Evolutionary conservation across 2,888 invertebrate species (phyloP).

Genomic region (Himalopsyche kuldschensis): DNA sequence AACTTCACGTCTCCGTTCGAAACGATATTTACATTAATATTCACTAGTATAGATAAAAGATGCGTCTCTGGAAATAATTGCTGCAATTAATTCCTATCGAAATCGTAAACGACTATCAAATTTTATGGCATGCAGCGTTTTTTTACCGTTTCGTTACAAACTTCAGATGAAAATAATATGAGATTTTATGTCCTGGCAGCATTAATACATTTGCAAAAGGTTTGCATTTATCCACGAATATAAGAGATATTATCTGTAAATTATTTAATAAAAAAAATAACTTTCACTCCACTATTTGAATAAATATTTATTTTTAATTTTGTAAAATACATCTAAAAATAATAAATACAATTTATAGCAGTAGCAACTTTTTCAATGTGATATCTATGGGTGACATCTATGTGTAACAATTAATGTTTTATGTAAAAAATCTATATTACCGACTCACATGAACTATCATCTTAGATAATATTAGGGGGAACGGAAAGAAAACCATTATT

Average conservation of each 20-base stretch:
- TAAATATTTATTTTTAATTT: too few species aligned
- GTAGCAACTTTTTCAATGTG: background rate
- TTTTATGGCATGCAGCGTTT: conserved; percentile 24
- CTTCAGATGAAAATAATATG: conserved; percentile 30
- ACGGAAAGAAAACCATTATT: too few species aligned
- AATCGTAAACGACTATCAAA: background rate
- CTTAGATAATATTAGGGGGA: too few species aligned
- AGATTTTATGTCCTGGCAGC: background rate
- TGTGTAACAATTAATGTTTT: background rate
- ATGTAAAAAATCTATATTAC: background rate
- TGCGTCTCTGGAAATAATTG: conserved; percentile 11
- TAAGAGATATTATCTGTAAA: too few species aligned
- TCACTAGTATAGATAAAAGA: background rate
- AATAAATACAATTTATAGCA: background rate
- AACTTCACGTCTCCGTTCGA: background rate
- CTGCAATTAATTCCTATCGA: conserved; percentile 22
- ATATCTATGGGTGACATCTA: background rate
- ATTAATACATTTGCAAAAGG: background rate
- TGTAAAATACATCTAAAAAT: too few species aligned
- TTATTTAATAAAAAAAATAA: too few species aligned
- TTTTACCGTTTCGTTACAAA: conserved; percentile 22
- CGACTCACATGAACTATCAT: background rate
- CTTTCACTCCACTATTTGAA: too few species aligned
- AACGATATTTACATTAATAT: background rate
- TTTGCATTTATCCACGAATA: background rate